Percentiles rank a stretch among this genome's conserved stretches.
Evolutionary conservation across 2,888 invertebrate genomes (phyloP).

Genomic region (Phaonia tiefii): DNA sequence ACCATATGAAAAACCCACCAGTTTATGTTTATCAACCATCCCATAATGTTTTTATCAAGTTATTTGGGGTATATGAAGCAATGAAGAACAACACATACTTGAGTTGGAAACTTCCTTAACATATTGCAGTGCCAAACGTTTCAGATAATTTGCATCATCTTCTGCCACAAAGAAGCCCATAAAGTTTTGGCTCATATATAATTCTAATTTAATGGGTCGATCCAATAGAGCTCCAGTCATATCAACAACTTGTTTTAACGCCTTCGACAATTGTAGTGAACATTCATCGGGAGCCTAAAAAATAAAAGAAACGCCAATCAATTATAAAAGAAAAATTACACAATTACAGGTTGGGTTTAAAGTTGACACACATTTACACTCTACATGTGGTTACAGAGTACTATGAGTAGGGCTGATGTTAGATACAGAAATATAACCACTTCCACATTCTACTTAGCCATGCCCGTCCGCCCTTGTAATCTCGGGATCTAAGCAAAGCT

Average conservation of each 20-base stretch:
- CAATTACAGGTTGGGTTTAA: too few species aligned
- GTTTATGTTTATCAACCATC: conserved; percentile 44
- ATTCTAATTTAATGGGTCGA: conserved; percentile 87
- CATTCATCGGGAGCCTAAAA: conserved; percentile 89
- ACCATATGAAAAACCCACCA: conserved; percentile 65
- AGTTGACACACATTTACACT: too few species aligned
- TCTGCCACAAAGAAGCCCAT: conserved; percentile 95
- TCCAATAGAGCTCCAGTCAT: conserved; percentile 85
- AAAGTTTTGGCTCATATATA: conserved; percentile 92
- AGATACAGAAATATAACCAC: too few species aligned
- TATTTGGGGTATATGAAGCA: conserved; percentile 32
- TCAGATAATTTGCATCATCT: conserved; percentile 89
- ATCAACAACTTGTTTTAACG: conserved; percentile 88
- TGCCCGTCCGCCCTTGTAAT: too few species aligned
- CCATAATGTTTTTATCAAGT: conserved; percentile 49
- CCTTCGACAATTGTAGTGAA: conserved; percentile 85
- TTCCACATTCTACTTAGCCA: too few species aligned
- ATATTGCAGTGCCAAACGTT: conserved; percentile 89
- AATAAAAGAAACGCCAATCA: conserved; percentile 65
- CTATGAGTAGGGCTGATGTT: too few species aligned
- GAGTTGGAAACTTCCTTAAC: conserved; percentile 89
- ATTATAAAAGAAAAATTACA: conserved; percentile 64
- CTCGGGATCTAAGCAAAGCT: too few species aligned
- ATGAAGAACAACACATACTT: conserved; percentile 82
- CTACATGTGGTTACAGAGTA: too few species aligned